Percentiles rank a stretch among this genome's conserved stretches.
These are phyloP conservation scores for Holothuria glaberrima DNA, from an alignment of 35 echinoderm and acorn worm species.

Conservation along the genomic window DNA sequence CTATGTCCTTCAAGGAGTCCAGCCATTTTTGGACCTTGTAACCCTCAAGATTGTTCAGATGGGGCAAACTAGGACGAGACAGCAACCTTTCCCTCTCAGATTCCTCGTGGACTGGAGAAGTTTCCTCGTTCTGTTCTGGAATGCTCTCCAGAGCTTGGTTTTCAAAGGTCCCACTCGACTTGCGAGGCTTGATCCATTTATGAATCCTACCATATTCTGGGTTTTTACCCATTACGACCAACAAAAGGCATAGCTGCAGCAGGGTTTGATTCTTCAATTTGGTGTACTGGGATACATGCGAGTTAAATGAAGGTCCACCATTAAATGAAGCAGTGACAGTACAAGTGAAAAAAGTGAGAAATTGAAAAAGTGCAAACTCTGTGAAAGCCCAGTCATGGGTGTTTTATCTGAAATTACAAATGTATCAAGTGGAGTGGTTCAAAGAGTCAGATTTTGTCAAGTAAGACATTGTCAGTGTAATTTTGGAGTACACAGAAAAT, in stretches of 20 bases:
- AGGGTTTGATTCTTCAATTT: not conserved
- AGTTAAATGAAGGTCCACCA: too few species aligned
- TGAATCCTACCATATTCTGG: not conserved
- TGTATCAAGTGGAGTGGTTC: too few species aligned
- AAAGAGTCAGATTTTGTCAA: too few species aligned
- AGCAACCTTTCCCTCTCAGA: not conserved
- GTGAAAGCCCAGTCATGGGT: too few species aligned
- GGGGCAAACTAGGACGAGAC: not conserved
- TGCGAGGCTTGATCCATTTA: not conserved
- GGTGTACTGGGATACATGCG: not conserved
- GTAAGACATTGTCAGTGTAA: too few species aligned
- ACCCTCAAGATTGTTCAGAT: not conserved
- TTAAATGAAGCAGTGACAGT: too few species aligned
- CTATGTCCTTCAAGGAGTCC: not conserved
- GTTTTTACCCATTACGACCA: conserved; percentile 10
- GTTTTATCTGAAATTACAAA: too few species aligned
- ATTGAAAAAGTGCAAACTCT: too few species aligned
- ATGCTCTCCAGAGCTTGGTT: not conserved
- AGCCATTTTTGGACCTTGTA: conserved; percentile 15
- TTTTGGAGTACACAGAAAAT: too few species aligned
- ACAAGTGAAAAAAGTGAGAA: too few species aligned
- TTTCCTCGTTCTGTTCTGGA: conserved; percentile 8
- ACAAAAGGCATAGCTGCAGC: not conserved
- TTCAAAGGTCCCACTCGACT: not conserved
- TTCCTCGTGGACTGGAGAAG: not conserved